phyloP scores from a whole-genome alignment of 2,113 vertebrate species.

The Apodemus speciosus region DNA sequence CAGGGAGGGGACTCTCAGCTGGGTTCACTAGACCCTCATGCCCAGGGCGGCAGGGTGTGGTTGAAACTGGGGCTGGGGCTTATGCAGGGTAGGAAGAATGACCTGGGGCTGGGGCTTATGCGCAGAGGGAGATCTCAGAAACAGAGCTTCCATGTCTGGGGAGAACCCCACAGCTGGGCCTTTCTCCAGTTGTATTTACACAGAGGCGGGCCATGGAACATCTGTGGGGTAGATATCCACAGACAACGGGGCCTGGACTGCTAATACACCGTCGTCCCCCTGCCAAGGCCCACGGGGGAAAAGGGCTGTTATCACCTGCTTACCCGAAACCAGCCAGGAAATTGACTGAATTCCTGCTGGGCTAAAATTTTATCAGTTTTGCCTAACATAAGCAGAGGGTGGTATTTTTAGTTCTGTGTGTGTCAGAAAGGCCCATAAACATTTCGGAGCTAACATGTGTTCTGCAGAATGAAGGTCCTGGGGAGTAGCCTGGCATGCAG shows the following conservation, averaged over 20 bases:
- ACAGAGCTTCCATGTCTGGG: background rate
- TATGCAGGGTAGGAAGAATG: background rate
- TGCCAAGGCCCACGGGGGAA: slow-evolving; percentile 62
- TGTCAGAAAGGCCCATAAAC: slow-evolving; percentile 82
- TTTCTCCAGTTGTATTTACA: background rate
- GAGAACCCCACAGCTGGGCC: background rate
- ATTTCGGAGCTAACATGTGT: slow-evolving; percentile 77
- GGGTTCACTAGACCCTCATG: background rate
- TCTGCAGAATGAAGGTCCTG: slow-evolving; percentile 67
- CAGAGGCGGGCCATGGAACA: background rate
- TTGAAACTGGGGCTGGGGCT: background rate
- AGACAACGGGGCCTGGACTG: background rate
- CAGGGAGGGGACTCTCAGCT: fast-evolving
- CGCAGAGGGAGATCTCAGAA: background rate
- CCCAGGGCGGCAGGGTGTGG: too few species aligned
- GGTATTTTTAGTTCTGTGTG: slow-evolving; percentile 82
- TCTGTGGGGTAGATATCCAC: background rate
- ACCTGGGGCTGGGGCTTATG: background rate
- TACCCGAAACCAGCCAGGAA: slow-evolving; percentile 79
- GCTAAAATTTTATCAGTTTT: slow-evolving; percentile 79
- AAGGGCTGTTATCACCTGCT: slow-evolving; percentile 79
- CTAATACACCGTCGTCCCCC: slow-evolving; percentile 56
- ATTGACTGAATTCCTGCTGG: slow-evolving; percentile 83
- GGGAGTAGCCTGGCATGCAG: background rate
- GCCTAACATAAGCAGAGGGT: slow-evolving; percentile 72